Evolutionary conservation across 2,888 invertebrate genomes (phyloP).

Genomic region (Boloria euphrosyne): DNA sequence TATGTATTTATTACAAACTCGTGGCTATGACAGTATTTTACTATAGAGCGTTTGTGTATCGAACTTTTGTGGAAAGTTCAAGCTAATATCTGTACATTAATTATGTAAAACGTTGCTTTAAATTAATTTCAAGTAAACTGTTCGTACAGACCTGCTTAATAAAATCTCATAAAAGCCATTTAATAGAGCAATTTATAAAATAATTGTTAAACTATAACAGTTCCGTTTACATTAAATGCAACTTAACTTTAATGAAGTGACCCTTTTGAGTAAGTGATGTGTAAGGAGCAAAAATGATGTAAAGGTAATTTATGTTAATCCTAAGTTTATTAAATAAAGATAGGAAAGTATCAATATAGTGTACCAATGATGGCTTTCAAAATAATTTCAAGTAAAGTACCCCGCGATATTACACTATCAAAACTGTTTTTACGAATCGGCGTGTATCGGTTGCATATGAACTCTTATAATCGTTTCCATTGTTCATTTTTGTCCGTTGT

Average conservation of each 20-base stretch:
- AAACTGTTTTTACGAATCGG: slow-evolving; percentile 54
- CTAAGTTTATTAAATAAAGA: not conserved
- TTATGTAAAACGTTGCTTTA: no score
- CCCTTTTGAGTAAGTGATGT: not conserved
- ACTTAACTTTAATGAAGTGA: not conserved
- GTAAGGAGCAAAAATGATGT: not conserved
- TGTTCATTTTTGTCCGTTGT: slow-evolving; percentile 23
- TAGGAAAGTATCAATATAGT: slow-evolving; percentile 6
- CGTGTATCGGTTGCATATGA: slow-evolving; percentile 58
- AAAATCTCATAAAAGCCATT: no score
- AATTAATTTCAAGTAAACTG: no score
- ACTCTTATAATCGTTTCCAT: slow-evolving; percentile 48
- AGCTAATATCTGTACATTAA: no score
- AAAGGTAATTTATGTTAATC: not conserved
- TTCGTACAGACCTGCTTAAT: no score
- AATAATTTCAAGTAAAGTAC: slow-evolving; percentile 32
- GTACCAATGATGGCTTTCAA: slow-evolving; percentile 20
- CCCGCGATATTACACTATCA: slow-evolving; percentile 49
- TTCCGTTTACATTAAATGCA: not conserved
- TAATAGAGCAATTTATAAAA: no score
- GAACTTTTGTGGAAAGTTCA: no score
- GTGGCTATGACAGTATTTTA: no score
- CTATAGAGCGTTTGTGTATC: no score
- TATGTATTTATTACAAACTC: no score
- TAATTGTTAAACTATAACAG: no score